Evolutionary conservation across 2,113 vertebrate species (phyloP).

Genomic region (Nothoprocta perdicaria): DNA sequence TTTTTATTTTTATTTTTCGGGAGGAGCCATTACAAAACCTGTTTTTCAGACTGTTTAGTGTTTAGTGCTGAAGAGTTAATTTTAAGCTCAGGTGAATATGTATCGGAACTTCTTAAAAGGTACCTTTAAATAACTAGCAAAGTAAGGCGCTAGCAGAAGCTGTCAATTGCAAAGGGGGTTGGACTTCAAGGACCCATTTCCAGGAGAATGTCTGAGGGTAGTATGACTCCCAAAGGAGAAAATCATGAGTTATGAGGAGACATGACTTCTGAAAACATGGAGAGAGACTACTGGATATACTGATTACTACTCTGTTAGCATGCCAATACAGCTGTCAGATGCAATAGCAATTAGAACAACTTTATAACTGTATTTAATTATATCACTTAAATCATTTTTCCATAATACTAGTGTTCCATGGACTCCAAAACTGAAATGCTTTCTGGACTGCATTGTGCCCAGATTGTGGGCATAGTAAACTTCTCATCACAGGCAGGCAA

Average conservation of each 20-base stretch:
- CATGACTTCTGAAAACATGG: not conserved
- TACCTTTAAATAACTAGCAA: not conserved
- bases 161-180: not conserved
- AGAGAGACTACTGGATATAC: not conserved
- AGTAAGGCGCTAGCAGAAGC: not conserved
- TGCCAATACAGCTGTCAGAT: not conserved
- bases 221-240: not conserved
- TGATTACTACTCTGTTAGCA: not conserved
- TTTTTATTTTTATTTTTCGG: no score
- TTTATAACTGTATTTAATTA: not conserved
- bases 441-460: not conserved
- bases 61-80: not conserved
- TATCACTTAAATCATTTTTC: not conserved
- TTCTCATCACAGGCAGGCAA: not conserved
- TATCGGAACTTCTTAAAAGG: fast-evolving
- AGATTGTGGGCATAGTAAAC: not conserved
- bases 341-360: not conserved
- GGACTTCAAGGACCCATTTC: not conserved
- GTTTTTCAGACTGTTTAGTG: not conserved
- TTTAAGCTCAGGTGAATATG: not conserved
- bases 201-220: not conserved
- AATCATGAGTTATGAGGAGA: not conserved
- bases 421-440: not conserved
- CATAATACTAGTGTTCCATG: not conserved
- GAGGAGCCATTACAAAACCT: no score